phyloP scores from a whole-genome alignment of 2,888 invertebrate species.

The Alcis repandata region DNA sequence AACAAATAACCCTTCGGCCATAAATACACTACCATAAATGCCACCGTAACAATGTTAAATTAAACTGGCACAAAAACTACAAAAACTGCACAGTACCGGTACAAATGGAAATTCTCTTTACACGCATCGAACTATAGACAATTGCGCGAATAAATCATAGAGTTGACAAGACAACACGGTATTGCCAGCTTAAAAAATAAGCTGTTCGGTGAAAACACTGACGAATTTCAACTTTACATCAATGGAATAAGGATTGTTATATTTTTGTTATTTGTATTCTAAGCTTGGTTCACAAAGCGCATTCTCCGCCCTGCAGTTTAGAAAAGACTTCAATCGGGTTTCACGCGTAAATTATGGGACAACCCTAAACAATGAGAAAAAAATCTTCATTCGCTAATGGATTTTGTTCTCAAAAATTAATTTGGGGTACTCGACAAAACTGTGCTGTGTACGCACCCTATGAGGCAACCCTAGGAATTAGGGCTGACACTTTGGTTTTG shows the following conservation, averaged over 20 bases:
- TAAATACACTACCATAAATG: constrained; percentile 76
- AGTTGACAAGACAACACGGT: constrained; percentile 81
- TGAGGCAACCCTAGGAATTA: constrained; percentile 64
- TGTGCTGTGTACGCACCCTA: constrained; percentile 78
- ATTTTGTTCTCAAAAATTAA: constrained; percentile 86
- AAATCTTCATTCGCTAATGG: constrained; percentile 83
- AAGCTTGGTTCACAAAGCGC: constrained; percentile 54
- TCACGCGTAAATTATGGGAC: constrained; percentile 84
- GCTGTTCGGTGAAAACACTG: constrained; percentile 27
- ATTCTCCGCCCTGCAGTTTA: constrained; percentile 82
- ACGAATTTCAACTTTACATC: constrained; percentile 50
- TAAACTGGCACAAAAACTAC: constrained; percentile 77
- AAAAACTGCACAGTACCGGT: constrained; percentile 67
- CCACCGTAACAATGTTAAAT: constrained; percentile 79
- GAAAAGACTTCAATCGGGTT: constrained; percentile 80
- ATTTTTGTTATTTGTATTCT: neutral
- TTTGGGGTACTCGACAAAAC: constrained; percentile 83
- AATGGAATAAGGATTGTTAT: constrained; percentile 41
- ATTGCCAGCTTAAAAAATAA: constrained; percentile 53
- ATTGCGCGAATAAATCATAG: constrained; percentile 82
- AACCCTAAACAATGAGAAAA: constrained; percentile 80
- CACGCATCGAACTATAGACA: constrained; percentile 83
- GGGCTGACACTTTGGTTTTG: constrained; percentile 46
- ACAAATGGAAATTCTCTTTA: constrained; percentile 83
- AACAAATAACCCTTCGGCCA: constrained; percentile 62